phyloP scores from a whole-genome alignment of 2,888 invertebrate genomes.

The Glyphotaelius pellucidus region DNA sequence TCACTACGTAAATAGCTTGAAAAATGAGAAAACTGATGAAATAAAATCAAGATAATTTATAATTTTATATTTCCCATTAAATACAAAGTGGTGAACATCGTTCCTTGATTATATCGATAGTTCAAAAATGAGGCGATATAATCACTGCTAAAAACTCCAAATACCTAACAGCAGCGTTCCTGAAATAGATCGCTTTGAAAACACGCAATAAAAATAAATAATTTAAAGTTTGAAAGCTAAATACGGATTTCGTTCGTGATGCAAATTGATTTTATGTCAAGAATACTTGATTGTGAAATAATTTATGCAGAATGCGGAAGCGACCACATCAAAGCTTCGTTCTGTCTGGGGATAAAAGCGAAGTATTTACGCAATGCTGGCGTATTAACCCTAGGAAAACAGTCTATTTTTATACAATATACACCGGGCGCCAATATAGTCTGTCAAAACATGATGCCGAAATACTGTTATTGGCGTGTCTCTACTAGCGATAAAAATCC shows the following conservation, averaged over 20 bases:
- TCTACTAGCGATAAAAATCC: neutral
- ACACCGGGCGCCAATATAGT: neutral
- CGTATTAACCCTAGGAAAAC: conserved; percentile 20
- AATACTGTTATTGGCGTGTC: neutral
- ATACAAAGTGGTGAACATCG: neutral
- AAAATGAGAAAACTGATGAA: neutral
- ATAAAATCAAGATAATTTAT: neutral
- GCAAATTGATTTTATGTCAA: neutral
- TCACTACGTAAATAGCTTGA: neutral
- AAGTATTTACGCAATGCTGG: conserved; percentile 29
- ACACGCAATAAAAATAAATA: neutral
- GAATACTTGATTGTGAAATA: neutral
- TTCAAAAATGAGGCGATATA: neutral
- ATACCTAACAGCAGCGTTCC: neutral
- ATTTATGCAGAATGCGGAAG: conserved; percentile 15
- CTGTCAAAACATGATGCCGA: neutral
- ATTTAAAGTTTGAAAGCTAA: neutral
- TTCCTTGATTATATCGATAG: neutral
- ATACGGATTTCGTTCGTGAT: neutral
- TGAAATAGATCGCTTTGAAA: neutral
- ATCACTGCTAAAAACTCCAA: neutral
- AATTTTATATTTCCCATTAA: neutral
- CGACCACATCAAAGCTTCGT: conserved; percentile 24
- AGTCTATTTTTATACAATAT: conserved; percentile 2
- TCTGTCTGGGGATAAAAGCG: conserved; percentile 10